phyloP scores from a whole-genome alignment of 2,888 invertebrate genomes.

The Lasioglossum pauxillum region DNA sequence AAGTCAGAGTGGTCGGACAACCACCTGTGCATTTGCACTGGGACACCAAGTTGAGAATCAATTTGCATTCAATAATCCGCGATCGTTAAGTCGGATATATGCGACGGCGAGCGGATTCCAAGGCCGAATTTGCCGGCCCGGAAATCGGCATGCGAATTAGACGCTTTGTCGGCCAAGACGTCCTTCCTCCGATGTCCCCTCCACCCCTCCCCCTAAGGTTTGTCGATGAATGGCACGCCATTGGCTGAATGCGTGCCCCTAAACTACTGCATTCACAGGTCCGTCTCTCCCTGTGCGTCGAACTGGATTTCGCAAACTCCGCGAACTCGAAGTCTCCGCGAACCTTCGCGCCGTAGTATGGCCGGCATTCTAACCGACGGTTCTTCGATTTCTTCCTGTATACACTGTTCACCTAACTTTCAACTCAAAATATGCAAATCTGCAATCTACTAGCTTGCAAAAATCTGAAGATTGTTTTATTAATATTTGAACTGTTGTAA shows the following conservation, averaged over 20 bases:
- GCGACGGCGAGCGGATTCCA: slow-evolving; percentile 41
- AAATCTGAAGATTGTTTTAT: not conserved
- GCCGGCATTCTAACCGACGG: not conserved
- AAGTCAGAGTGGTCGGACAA: not conserved
- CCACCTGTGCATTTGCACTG: slow-evolving; percentile 23
- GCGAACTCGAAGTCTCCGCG: slow-evolving; percentile 5
- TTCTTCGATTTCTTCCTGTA: not conserved
- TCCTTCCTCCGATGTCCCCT: slow-evolving; percentile 26
- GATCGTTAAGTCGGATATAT: slow-evolving; percentile 67
- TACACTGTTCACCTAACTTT: not conserved
- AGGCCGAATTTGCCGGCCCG: slow-evolving; percentile 53
- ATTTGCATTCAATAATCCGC: slow-evolving; percentile 74
- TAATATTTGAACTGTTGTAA: not conserved
- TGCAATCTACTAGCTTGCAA: too few species aligned
- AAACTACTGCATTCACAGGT: slow-evolving; percentile 54
- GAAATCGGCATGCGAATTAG: slow-evolving; percentile 74
- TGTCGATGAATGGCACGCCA: slow-evolving; percentile 71
- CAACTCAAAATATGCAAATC: not conserved
- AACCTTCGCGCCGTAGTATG: not conserved
- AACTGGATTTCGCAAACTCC: slow-evolving; percentile 31
- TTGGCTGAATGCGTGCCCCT: slow-evolving; percentile 38
- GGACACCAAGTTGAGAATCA: slow-evolving; percentile 65
- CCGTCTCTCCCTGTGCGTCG: slow-evolving; percentile 32
- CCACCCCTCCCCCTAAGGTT: slow-evolving; percentile 48
- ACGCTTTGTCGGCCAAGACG: slow-evolving; percentile 71